These are phyloP conservation scores for Petrolisthes cinctipes DNA, from an alignment of 2,888 invertebrate genomes.

Conservation along the genomic window DNA sequence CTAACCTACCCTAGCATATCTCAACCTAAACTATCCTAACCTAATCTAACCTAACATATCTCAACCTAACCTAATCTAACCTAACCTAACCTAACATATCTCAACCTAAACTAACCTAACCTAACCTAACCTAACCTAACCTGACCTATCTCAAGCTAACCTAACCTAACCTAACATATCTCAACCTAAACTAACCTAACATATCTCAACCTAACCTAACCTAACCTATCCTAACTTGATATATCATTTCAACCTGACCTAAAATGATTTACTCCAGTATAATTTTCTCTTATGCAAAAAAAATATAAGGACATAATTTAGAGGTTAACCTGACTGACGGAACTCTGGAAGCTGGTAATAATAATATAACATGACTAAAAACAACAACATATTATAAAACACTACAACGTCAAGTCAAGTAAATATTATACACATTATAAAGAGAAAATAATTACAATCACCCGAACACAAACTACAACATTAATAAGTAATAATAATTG, in stretches of 20 bases:
- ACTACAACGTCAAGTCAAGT: neutral
- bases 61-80: neutral
- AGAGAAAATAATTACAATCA: neutral
- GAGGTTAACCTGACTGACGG: no score
- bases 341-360: no score
- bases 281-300: neutral
- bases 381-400: neutral
- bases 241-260: neutral
- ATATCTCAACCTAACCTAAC: neutral
- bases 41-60: neutral
- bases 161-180: slow-evolving; percentile 1
- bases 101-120: slow-evolving; percentile 8
- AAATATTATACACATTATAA: neutral
- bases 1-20: neutral
- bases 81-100: neutral
- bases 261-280: neutral
- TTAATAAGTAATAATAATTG: neutral
- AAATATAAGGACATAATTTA: neutral
- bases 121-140: slow-evolving; percentile 10
- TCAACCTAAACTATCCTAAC: neutral
- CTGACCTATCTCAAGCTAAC: neutral
- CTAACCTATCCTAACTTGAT: neutral
- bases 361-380: neutral
- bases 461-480: neutral
- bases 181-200: slow-evolving; percentile 15